Conservation (phyloP, 1,140 invertebrate genomes). For the Mercenaria mercenaria region DNA sequence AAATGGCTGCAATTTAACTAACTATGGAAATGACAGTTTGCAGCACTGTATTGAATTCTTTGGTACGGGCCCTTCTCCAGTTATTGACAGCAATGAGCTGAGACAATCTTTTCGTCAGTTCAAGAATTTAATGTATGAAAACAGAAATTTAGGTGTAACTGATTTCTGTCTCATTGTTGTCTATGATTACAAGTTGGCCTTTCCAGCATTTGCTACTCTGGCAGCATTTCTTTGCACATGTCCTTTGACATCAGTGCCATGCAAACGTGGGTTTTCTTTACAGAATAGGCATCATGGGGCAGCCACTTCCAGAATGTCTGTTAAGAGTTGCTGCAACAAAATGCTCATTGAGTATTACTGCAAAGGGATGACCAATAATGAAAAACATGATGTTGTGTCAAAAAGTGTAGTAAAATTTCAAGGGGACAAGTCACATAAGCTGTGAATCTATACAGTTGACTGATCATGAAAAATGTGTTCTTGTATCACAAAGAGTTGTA, state of each 20-base stretch:
- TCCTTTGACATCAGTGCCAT: slow-evolving; percentile 47
- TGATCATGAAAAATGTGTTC: no score
- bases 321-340: slow-evolving; percentile 13
- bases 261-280: slow-evolving; percentile 17
- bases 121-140: slow-evolving; percentile 24
- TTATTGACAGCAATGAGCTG: slow-evolving; percentile 1
- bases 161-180: neutral
- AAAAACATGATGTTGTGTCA: neutral
- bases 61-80: neutral
- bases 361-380: neutral
- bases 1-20: neutral
- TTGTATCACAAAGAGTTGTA: no score
- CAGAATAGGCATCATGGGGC: slow-evolving; percentile 22
- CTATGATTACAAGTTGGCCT: slow-evolving; percentile 9
- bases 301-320: neutral
- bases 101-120: slow-evolving; percentile 22
- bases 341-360: slow-evolving; percentile 32
- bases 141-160: neutral
- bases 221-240: neutral
- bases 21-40: neutral
- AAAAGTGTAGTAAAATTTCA: slow-evolving; percentile 5
- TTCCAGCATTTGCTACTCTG: neutral
- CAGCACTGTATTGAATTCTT: neutral
- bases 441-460: no score
- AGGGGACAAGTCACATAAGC: no score